Evolutionary conservation across 2,888 invertebrate genomes (phyloP).

Genomic region (Nematopogon swammerdamellus): DNA sequence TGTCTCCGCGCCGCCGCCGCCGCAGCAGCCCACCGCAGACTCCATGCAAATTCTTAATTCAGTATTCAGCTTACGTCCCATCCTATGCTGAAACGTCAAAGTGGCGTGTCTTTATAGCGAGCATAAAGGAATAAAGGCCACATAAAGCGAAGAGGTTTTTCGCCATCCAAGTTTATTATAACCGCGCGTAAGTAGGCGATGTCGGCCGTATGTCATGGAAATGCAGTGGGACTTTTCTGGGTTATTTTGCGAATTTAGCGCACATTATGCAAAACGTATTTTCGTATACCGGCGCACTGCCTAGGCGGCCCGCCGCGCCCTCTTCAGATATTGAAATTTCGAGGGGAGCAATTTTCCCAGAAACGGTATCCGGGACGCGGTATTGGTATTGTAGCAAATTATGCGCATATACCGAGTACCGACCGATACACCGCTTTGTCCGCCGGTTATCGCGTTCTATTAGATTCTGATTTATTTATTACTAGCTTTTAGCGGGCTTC

Average conservation of each 20-base stretch:
- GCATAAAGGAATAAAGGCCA: background rate
- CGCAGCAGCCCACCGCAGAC: background rate
- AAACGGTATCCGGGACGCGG: no score
- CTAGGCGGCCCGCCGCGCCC: no score
- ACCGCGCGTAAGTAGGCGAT: background rate
- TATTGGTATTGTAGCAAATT: no score
- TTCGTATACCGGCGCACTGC: no score
- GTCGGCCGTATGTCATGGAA: background rate
- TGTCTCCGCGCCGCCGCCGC: no score
- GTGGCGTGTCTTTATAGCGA: background rate
- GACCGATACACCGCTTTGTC: no score
- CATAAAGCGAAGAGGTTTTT: background rate
- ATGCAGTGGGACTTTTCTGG: background rate
- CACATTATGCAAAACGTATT: background rate
- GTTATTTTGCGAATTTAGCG: background rate
- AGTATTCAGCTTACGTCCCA: background rate
- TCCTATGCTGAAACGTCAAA: background rate
- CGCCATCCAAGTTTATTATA: background rate
- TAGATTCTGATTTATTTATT: no score
- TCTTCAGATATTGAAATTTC: no score
- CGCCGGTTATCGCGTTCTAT: no score
- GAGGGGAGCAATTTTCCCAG: no score
- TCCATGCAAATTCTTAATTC: background rate
- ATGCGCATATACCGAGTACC: no score
- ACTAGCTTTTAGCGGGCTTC: no score